These are phyloP conservation scores for Acrocyrtus sp. DNA, from an alignment of 2,888 invertebrate genomes.

Conservation along the genomic window DNA sequence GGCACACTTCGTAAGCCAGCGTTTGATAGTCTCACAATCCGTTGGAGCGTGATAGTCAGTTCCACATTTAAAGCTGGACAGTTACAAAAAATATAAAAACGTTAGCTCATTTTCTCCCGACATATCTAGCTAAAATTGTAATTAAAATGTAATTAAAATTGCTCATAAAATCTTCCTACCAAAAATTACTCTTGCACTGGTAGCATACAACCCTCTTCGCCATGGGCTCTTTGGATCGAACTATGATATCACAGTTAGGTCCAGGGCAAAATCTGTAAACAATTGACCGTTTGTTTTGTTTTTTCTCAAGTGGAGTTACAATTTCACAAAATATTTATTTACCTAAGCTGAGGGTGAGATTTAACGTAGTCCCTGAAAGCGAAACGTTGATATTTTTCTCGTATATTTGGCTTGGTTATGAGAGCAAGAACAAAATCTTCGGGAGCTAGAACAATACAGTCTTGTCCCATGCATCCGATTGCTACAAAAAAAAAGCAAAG, in stretches of 20 bases:
- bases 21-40: conserved; percentile 92
- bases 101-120: conserved; percentile 3
- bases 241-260: conserved; percentile 91
- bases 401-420: conserved; percentile 81
- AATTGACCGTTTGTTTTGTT: not conserved
- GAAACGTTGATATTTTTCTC: conserved; percentile 95
- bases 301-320: not conserved
- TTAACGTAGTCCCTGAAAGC: conserved; percentile 96
- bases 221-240: conserved; percentile 82
- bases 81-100: conserved; percentile 5
- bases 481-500: no score
- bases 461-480: conserved; percentile 97
- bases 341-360: conserved; percentile 82
- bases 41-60: conserved; percentile 99
- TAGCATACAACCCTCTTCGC: conserved; percentile 90
- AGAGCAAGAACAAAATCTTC: conserved; percentile 94
- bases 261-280: conserved; percentile 87
- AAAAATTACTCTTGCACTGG: conserved; percentile 89
- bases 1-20: conserved; percentile 99
- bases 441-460: conserved; percentile 93
- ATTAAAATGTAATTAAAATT: no score
- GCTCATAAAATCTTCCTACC: no score
- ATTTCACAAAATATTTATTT: not conserved
- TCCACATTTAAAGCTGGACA: conserved; percentile 83
- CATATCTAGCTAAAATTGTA: conserved; percentile 11